phyloP scores from a whole-genome alignment of 2,888 invertebrate species.

The Penaeus monodon region DNA sequence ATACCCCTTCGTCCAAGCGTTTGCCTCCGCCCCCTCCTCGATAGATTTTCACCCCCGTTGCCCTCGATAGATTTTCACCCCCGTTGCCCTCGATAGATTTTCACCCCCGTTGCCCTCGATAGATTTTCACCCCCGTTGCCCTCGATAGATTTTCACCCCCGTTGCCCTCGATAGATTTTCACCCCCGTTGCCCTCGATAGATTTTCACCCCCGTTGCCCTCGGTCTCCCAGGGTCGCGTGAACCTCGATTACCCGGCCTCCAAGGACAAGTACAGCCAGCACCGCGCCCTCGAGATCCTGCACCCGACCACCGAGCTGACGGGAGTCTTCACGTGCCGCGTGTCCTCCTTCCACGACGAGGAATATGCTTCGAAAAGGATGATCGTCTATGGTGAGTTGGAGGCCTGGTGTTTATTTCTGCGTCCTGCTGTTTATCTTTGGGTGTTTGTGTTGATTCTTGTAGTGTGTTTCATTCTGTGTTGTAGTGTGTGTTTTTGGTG shows the following conservation, averaged over 20 bases:
- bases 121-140: too few species aligned
- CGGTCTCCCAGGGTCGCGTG: constrained; percentile 50
- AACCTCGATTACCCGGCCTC: constrained; percentile 66
- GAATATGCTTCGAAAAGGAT: constrained; percentile 65
- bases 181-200: too few species aligned
- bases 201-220: not conserved
- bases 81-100: not conserved
- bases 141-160: too few species aligned
- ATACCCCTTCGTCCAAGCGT: too few species aligned
- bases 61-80: too few species aligned
- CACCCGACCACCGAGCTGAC: constrained; percentile 66
- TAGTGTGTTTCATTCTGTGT: too few species aligned
- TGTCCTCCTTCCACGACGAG: constrained; percentile 66
- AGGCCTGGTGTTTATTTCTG: not conserved
- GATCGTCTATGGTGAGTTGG: constrained; percentile 66
- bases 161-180: too few species aligned
- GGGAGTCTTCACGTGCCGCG: constrained; percentile 66
- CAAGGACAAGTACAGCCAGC: constrained; percentile 63
- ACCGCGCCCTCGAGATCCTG: constrained; percentile 66
- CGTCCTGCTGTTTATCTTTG: too few species aligned
- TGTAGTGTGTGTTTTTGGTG: too few species aligned
- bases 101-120: not conserved
- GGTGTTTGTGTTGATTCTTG: too few species aligned
- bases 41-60: too few species aligned
- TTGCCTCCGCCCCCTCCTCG: too few species aligned